Percentiles rank a stretch among this genome's conserved stretches.
phyloP scores from a whole-genome alignment of 2,113 vertebrate species.

The Antechinus stuartii region DNA sequence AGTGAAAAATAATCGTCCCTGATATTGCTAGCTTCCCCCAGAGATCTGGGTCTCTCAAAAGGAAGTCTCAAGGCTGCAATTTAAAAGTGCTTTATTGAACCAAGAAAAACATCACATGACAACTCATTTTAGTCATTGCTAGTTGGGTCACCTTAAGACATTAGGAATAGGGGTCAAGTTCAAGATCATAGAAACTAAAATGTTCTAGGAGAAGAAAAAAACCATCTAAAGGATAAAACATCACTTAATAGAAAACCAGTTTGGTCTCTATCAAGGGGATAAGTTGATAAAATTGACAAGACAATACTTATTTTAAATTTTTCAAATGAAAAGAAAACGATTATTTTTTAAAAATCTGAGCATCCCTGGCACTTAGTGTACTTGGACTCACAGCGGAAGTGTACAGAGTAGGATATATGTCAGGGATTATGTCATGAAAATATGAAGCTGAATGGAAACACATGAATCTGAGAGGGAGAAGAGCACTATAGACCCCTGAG shows the following conservation, averaged over 20 bases:
- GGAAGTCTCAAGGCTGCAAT: neutral
- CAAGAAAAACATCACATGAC: neutral
- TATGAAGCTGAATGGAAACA: neutral
- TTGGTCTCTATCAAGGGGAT: fast-evolving
- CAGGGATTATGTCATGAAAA: neutral
- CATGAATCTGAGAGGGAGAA: neutral
- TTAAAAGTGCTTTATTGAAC: neutral
- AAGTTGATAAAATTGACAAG: neutral
- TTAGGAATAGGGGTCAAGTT: neutral
- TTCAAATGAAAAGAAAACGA: too few species aligned
- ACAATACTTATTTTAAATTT: fast-evolving
- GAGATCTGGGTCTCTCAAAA: neutral
- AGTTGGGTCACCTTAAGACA: neutral
- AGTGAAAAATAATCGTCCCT: fast-evolving
- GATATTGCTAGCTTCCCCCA: neutral
- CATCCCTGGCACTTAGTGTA: neutral
- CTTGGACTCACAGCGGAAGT: neutral
- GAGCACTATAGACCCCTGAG: neutral
- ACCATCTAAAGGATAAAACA: neutral
- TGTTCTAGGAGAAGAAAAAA: neutral
- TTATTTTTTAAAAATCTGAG: neutral
- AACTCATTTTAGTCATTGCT: neutral
- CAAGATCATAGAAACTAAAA: neutral
- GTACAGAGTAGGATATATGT: neutral
- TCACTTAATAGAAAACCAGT: neutral